phyloP scores from a whole-genome alignment of 2,113 vertebrate genomes.

The Grammatotria lemairii region DNA sequence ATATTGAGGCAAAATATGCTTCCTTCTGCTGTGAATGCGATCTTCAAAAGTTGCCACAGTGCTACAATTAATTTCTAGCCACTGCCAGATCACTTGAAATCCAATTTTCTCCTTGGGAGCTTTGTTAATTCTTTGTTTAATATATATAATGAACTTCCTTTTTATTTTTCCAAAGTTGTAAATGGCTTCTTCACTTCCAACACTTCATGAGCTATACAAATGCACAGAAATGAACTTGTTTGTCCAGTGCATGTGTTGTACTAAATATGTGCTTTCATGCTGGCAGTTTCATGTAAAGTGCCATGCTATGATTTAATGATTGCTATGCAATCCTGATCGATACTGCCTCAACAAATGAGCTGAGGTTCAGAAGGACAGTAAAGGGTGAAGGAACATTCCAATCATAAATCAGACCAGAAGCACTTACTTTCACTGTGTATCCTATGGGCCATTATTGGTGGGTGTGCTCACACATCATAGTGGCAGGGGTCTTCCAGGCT shows the following conservation, averaged over 20 bases:
- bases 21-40: background rate
- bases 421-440: conserved; percentile 69
- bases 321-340: conserved; percentile 12
- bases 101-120: conserved; percentile 6
- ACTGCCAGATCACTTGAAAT: background rate
- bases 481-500: conserved; percentile 57
- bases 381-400: background rate
- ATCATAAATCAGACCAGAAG: conserved; percentile 58
- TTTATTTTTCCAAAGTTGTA: background rate
- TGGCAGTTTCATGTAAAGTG: background rate
- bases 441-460: conserved; percentile 59
- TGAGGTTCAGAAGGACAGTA: background rate
- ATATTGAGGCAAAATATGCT: background rate
- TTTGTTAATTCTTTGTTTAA: conserved; percentile 17
- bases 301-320: conserved; percentile 27
- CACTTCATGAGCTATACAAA: background rate
- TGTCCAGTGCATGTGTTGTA: background rate
- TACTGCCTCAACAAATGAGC: background rate
- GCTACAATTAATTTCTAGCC: background rate
- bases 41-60: background rate
- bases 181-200: background rate
- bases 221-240: background rate
- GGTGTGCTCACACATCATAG: conserved; percentile 64
- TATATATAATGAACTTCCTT: background rate
- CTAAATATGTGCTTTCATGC: background rate